phyloP scores from a whole-genome alignment of 2,888 invertebrate genomes.

The Epistrophella euchroma region DNA sequence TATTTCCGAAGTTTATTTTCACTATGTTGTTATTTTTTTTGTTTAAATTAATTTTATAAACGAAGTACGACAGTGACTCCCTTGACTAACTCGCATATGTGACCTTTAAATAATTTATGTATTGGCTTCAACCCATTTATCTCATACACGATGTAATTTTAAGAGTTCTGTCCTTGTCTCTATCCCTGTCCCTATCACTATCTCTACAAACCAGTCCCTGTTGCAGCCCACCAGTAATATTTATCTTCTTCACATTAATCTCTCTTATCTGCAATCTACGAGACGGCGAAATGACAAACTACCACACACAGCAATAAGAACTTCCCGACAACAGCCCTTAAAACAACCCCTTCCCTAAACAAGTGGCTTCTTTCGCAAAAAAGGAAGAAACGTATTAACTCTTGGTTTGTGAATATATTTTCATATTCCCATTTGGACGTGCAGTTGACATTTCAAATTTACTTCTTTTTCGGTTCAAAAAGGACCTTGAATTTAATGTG shows the following conservation, averaged over 20 bases:
- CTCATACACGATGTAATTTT: slow-evolving; percentile 27
- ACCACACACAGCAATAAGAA: slow-evolving; percentile 27
- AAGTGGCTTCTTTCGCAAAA: not conserved
- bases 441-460: slow-evolving; percentile 46
- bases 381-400: slow-evolving; percentile 19
- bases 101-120: slow-evolving; percentile 33
- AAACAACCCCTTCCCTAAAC: not conserved
- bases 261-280: slow-evolving; percentile 43
- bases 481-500: slow-evolving; percentile 28
- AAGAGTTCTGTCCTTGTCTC: slow-evolving; percentile 24
- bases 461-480: slow-evolving; percentile 34
- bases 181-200: not conserved
- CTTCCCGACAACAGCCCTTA: slow-evolving; percentile 5
- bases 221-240: slow-evolving; percentile 34
- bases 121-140: slow-evolving; percentile 38
- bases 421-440: slow-evolving; percentile 45
- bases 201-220: slow-evolving; percentile 9
- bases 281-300: slow-evolving; percentile 44
- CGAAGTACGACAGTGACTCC: slow-evolving; percentile 3
- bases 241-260: slow-evolving; percentile 45
- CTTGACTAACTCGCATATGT: slow-evolving; percentile 9
- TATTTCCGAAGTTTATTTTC: slow-evolving; percentile 4
- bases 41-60: slow-evolving; percentile 19
- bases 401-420: slow-evolving; percentile 38
- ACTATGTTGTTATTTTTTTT: slow-evolving; percentile 2